phyloP scores from a whole-genome alignment of 2,113 vertebrate species.

The Blennius ocellaris region DNA sequence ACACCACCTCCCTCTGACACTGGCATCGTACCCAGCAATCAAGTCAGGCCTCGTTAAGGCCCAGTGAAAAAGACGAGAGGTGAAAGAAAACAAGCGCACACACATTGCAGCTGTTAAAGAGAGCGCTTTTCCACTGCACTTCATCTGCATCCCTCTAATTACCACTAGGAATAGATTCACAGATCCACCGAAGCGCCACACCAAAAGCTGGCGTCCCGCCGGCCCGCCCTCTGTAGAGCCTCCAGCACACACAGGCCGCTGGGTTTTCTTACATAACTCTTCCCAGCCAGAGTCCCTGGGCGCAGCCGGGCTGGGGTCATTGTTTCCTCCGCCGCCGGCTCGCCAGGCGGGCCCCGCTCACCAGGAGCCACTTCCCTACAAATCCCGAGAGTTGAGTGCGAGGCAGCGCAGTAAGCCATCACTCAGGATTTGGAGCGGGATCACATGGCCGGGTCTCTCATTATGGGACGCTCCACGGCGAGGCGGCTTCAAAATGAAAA shows the following conservation, averaged over 20 bases:
- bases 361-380: constrained; percentile 42
- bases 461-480: constrained; percentile 43
- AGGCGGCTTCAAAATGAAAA: constrained; percentile 51
- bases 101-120: constrained; percentile 78
- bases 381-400: constrained; percentile 35
- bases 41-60: constrained; percentile 76
- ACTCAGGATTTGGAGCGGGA: constrained; percentile 53
- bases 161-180: constrained; percentile 79
- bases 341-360: constrained; percentile 34
- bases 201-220: constrained; percentile 65
- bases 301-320: constrained; percentile 65
- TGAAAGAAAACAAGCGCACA: constrained; percentile 78
- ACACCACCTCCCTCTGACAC: constrained; percentile 68
- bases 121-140: constrained; percentile 72
- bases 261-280: constrained; percentile 74
- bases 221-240: constrained; percentile 59
- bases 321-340: constrained; percentile 54
- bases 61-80: constrained; percentile 73
- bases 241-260: constrained; percentile 76
- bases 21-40: constrained; percentile 75
- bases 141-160: constrained; percentile 79
- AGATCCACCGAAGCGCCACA: constrained; percentile 71
- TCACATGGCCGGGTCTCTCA: constrained; percentile 47
- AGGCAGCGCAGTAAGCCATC: constrained; percentile 43
- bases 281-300: constrained; percentile 61